These are phyloP conservation scores for Ectemnius lituratus DNA, from an alignment of 2,888 invertebrate genomes.

Conservation along the genomic window DNA sequence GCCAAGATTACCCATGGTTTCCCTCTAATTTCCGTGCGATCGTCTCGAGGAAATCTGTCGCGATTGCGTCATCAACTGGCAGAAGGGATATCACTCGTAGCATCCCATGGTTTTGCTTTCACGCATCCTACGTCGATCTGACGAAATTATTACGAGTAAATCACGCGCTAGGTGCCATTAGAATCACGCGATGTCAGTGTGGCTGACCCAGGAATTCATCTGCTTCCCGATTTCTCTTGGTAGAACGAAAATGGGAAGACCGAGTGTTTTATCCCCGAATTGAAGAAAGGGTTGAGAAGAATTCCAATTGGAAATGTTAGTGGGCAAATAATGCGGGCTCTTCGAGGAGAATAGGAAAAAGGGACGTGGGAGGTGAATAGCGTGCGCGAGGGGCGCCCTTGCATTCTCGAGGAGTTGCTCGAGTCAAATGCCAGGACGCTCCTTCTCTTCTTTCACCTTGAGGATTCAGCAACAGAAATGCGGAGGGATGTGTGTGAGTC, in stretches of 20 bases:
- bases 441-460: slow-evolving; percentile 54
- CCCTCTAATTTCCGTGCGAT: too few species aligned
- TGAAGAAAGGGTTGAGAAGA: too few species aligned
- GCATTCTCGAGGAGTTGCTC: slow-evolving; percentile 61
- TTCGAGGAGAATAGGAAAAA: background rate
- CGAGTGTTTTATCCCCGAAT: too few species aligned
- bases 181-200: slow-evolving; percentile 13
- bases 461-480: too few species aligned
- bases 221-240: slow-evolving; percentile 57
- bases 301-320: slow-evolving; percentile 14
- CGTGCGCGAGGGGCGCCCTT: slow-evolving; percentile 55
- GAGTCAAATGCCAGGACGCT: slow-evolving; percentile 68
- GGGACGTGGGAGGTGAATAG: slow-evolving; percentile 30
- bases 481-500: background rate
- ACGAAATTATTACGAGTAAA: slow-evolving; percentile 48
- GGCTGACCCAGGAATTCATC: slow-evolving; percentile 19
- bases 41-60: too few species aligned
- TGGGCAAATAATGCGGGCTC: slow-evolving; percentile 7
- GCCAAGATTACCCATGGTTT: too few species aligned
- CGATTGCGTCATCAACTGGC: too few species aligned
- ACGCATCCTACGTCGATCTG: slow-evolving; percentile 17
- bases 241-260: slow-evolving; percentile 13
- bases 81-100: too few species aligned
- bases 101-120: too few species aligned
- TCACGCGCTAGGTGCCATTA: slow-evolving; percentile 22